Conservation (phyloP, 2,113 vertebrate genomes). For the Scophthalmus maximus region DNA sequence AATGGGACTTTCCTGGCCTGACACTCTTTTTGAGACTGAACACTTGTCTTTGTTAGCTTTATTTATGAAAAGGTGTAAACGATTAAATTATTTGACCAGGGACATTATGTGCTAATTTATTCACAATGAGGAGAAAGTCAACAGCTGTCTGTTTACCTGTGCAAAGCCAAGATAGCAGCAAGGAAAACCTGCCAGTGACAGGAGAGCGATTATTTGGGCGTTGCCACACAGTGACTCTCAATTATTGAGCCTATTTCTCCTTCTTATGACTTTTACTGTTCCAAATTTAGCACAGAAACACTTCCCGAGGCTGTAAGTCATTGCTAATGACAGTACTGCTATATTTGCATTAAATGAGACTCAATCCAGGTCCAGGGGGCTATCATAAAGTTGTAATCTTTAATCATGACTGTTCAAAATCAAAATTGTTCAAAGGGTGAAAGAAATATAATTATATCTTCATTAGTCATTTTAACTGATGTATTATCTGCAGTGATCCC, state of each 20-base stretch:
- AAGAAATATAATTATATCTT: conserved; percentile 34
- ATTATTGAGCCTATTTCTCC: conserved; percentile 55
- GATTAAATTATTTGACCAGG: background rate
- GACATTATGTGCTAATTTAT: conserved; percentile 25
- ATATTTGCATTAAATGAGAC: conserved; percentile 32
- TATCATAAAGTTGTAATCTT: conserved; percentile 35
- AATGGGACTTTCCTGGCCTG: too few species aligned
- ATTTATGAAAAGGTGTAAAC: too few species aligned
- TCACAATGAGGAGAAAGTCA: conserved; percentile 22
- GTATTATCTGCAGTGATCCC: conserved; percentile 12
- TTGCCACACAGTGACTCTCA: conserved; percentile 32
- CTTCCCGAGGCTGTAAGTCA: conserved; percentile 53
- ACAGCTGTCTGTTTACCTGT: conserved; percentile 16
- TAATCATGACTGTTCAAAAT: conserved; percentile 28
- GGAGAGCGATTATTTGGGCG: conserved; percentile 34
- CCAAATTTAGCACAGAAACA: conserved; percentile 45
- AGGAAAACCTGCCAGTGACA: conserved; percentile 20
- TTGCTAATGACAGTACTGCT: conserved; percentile 33
- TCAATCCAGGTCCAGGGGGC: conserved; percentile 52
- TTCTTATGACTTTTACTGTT: conserved; percentile 53
- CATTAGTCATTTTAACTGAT: conserved; percentile 54
- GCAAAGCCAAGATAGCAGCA: conserved; percentile 23
- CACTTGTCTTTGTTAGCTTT: too few species aligned
- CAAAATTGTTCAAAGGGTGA: conserved; percentile 4
- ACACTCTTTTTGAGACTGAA: too few species aligned